Base-by-base conservation (phyloP, 2,113 vertebrate genomes). In the Phylloscopus trochiloides region DNA sequence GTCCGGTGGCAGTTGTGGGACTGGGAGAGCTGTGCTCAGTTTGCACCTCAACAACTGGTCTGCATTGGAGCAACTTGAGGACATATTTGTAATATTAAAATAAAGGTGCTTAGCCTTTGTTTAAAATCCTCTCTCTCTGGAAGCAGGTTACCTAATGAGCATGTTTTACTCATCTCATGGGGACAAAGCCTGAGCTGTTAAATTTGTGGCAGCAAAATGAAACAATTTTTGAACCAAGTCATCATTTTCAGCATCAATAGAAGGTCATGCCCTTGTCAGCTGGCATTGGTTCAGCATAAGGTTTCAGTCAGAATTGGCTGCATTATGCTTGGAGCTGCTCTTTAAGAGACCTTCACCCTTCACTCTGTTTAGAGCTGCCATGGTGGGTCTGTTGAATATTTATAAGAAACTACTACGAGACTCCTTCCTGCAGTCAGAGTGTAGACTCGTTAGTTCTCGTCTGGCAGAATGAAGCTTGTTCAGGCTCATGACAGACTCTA, bases 231-330 rank as follows among this genome's bases (percentile, higher is more conserved):
- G 80, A 92, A 89, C 66, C 21, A 91, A 88, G 92, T 92, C 62
- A 55, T 95, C 63, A 7, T 92, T 94, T 95, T 82, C 58, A 83
- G 88, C 66, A 43, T 84, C 92, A 76, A 79, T 66, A 82, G 66
- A 76, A 96, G 75, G 88, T 90, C 59, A 7, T 68, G 80, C 86
- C 79, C 76, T 87, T 96, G 95, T 96, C 93, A 87, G 42, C n/a
- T 43, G 10, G 62, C 5, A 0, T n/a, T 91, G 90, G 65, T 91
- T 90, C 92, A 89, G 67, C 63, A 34, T 70, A 66, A 90, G 63
- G 50, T 91, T 94, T 48, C 50, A 55, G 66, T 78, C 77, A 77
- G 90, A 94, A 67, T n/a, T 83, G 74, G 47, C 74, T 71, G 88
- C 5, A 1, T 70, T 66, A 7, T 52, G 55, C 59, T 86, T 65